phyloP scores from a whole-genome alignment of 1,140 invertebrate genomes.

The Tachypleus tridentatus region DNA sequence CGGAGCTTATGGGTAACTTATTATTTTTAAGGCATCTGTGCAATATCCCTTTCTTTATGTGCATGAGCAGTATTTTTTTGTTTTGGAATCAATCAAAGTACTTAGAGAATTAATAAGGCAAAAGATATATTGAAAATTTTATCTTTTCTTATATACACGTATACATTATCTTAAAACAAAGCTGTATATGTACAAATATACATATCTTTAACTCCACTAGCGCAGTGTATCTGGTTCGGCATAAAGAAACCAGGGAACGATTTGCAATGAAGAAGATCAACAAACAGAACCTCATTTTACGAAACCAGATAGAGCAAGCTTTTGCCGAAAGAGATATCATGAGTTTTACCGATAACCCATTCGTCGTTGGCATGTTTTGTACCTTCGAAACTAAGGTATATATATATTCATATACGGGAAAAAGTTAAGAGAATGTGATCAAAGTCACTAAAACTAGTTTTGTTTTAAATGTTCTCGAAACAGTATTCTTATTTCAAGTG shows the following conservation, averaged over 20 bases:
- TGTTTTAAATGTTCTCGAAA: neutral
- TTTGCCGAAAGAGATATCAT: conserved; percentile 98
- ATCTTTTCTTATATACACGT: no score
- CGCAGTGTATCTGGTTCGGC: conserved; percentile 93
- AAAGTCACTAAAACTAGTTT: neutral
- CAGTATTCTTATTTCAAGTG: no score
- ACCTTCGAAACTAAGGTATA: conserved; percentile 88
- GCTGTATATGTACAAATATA: no score
- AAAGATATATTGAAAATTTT: no score
- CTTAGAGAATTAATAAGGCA: no score
- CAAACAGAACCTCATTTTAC: conserved; percentile 92
- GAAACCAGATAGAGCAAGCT: conserved; percentile 97
- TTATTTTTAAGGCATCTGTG: no score
- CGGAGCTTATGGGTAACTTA: conserved; percentile 49
- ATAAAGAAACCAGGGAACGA: conserved; percentile 79
- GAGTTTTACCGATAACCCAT: conserved; percentile 99
- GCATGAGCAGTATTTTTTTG: no score
- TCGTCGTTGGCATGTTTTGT: conserved; percentile 98
- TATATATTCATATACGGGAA: neutral
- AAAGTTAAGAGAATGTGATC: neutral
- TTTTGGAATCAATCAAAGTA: no score
- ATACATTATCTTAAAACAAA: no score
- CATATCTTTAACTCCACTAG: conserved; percentile 38
- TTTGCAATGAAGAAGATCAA: conserved; percentile 99
- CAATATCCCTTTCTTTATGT: no score